Evolutionary conservation across 2,888 invertebrate genomes (phyloP).

Genomic region (Cataglyphis cursor): DNA sequence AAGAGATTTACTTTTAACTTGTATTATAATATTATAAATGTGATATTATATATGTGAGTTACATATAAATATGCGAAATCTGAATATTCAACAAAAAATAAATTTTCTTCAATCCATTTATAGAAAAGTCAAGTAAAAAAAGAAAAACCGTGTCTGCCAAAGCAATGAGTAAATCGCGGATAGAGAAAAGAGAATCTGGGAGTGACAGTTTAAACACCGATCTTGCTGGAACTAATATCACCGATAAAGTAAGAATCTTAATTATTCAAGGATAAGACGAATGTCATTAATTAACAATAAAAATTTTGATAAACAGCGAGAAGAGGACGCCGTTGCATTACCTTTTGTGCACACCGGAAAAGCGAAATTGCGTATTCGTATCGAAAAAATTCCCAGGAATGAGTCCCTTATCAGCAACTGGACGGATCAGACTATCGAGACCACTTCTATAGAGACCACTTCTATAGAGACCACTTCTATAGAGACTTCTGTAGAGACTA

Average conservation of each 20-base stretch:
- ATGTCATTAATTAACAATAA: background rate
- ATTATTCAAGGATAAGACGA: background rate
- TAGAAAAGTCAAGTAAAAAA: constrained; percentile 12
- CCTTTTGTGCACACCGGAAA: constrained; percentile 35
- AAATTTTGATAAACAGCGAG: background rate
- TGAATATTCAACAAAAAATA: background rate
- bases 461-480: too few species aligned
- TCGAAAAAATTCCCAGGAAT: constrained; percentile 28
- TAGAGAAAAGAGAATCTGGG: constrained; percentile 22
- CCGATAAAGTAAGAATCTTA: background rate
- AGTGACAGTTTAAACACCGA: background rate
- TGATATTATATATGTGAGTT: background rate
- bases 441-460: too few species aligned
- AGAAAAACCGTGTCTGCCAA: background rate
- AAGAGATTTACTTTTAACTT: too few species aligned
- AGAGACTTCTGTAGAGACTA: too few species aligned
- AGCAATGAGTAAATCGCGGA: background rate
- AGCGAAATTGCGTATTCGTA: constrained; percentile 29
- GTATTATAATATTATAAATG: background rate
- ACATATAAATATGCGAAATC: background rate
- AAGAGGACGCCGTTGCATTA: background rate
- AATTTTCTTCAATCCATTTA: background rate
- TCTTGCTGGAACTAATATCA: background rate
- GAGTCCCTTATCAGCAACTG: background rate
- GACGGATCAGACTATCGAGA: background rate